These are phyloP conservation scores for Caiman crocodilus DNA, from an alignment of 2,797 vertebrate genomes.

Conservation along the genomic window DNA sequence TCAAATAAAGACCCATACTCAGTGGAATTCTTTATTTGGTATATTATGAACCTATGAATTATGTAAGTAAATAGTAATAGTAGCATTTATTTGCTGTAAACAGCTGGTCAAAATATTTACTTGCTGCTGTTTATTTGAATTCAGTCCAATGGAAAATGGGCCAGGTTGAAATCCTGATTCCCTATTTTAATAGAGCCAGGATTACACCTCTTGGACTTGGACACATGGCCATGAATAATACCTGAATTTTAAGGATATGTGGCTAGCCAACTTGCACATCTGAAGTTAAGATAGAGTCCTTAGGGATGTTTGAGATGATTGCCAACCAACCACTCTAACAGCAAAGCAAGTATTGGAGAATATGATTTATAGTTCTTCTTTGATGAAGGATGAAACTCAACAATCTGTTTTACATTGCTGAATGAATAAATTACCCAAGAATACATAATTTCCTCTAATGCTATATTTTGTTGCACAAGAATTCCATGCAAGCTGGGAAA, in stretches of 20 bases:
- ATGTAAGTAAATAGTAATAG: conserved; percentile 5
- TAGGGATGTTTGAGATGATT: neutral
- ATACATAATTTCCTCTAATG: neutral
- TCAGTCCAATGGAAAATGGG: conserved; percentile 3
- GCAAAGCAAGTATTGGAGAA: neutral
- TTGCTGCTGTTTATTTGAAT: conserved; percentile 4
- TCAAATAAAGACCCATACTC: neutral
- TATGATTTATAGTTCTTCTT: neutral
- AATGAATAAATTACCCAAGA: neutral
- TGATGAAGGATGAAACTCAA: neutral
- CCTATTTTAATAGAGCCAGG: neutral
- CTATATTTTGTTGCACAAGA: neutral
- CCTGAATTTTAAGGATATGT: neutral
- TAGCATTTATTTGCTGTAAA: neutral
- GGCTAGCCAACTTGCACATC: neutral
- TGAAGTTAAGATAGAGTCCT: neutral
- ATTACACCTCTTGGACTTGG: neutral
- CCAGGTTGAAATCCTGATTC: neutral
- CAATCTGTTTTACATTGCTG: neutral
- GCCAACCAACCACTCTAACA: neutral
- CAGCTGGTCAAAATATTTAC: neutral
- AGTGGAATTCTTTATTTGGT: neutral
- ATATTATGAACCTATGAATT: neutral
- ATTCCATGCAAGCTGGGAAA: neutral
- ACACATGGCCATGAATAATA: neutral